A percentile compares a stretch with the other conserved stretches of the same genome.
Conservation (phyloP, 2,888 invertebrate species). For the Papilio protenor region DNA sequence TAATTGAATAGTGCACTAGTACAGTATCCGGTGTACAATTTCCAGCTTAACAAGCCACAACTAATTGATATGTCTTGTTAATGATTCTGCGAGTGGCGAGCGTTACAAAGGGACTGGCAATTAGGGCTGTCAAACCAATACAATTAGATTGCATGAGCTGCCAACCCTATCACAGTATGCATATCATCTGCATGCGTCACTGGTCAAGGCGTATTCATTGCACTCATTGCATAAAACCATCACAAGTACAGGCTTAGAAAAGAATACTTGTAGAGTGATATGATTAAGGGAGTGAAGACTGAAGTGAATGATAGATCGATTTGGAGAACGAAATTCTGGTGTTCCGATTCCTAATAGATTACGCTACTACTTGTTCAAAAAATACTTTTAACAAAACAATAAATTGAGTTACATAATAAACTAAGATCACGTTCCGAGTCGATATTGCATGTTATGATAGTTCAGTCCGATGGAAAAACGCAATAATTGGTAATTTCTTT, state of each 20-base stretch:
- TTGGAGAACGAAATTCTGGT: too few species aligned
- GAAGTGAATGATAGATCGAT: too few species aligned
- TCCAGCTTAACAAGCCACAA: not conserved
- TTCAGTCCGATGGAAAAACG: too few species aligned
- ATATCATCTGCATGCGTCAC: not conserved
- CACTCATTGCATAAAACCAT: not conserved
- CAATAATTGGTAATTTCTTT: too few species aligned
- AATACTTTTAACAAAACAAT: too few species aligned
- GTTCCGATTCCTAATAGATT: too few species aligned
- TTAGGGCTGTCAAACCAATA: not conserved
- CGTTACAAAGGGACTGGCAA: not conserved
- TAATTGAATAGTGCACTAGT: not conserved
- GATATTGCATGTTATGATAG: too few species aligned
- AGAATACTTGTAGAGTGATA: not conserved
- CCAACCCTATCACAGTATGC: not conserved
- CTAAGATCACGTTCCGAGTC: too few species aligned
- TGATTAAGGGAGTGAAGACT: not conserved
- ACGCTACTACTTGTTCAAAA: too few species aligned
- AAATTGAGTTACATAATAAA: too few species aligned
- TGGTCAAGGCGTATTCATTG: not conserved
- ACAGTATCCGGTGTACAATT: not conserved
- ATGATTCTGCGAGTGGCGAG: not conserved
- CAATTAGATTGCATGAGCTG: not conserved
- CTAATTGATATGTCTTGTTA: slow-evolving; percentile 2
- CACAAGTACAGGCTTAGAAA: not conserved